phyloP scores from a whole-genome alignment of 2,113 vertebrate genomes.

The Amphilophus citrinellus region DNA sequence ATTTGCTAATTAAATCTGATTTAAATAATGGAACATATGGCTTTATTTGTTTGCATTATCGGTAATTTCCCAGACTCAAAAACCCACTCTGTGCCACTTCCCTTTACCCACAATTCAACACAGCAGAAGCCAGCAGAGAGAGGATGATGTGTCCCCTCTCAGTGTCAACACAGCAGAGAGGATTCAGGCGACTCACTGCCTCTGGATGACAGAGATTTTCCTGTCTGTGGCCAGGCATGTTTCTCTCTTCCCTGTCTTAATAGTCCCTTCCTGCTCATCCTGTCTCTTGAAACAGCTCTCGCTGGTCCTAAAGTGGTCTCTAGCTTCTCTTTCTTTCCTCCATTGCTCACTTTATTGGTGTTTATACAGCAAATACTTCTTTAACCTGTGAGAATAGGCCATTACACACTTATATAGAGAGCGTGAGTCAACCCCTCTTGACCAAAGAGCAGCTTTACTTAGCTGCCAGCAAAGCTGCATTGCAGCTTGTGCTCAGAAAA shows the following conservation, averaged over 20 bases:
- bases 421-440: constrained; percentile 34
- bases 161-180: constrained; percentile 13
- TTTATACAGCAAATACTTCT: neutral
- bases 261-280: constrained; percentile 46
- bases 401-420: neutral
- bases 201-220: constrained; percentile 41
- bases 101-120: constrained; percentile 34
- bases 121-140: neutral
- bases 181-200: constrained; percentile 4
- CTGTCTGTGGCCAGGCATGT: constrained; percentile 25
- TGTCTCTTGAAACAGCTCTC: constrained; percentile 13
- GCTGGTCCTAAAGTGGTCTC: neutral
- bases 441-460: neutral
- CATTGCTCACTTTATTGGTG: constrained; percentile 12
- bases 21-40: neutral
- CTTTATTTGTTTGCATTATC: neutral
- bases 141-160: constrained; percentile 22
- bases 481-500: neutral
- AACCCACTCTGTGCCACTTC: constrained; percentile 3
- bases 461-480: constrained; percentile 8
- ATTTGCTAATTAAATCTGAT: neutral
- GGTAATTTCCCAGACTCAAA: neutral
- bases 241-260: constrained; percentile 20
- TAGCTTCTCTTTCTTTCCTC: neutral
- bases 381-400: neutral